Evolutionary conservation across 1,140 invertebrate genomes (phyloP).

Genomic region (Dreissena rostriformis): DNA sequence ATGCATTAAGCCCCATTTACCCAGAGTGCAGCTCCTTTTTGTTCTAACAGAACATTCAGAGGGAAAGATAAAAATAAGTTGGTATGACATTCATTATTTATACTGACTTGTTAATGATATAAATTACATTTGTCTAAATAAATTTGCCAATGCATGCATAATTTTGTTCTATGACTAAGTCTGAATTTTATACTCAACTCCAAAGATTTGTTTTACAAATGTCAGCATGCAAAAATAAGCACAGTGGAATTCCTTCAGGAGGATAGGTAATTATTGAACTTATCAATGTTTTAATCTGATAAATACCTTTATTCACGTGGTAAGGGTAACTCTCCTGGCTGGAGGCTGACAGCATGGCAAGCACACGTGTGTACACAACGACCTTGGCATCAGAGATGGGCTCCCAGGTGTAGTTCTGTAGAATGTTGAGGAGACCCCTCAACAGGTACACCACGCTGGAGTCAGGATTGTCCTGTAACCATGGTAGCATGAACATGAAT

Average conservation of each 20-base stretch:
- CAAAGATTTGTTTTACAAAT: not conserved
- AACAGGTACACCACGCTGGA: constrained; percentile 89
- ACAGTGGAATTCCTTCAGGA: not conserved
- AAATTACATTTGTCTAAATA: not conserved
- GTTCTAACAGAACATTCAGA: too few relatives aligned
- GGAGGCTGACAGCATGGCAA: constrained; percentile 89
- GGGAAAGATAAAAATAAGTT: too few relatives aligned
- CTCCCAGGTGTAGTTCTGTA: constrained; percentile 88
- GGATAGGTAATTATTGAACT: not conserved
- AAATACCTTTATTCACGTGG: constrained; percentile 89
- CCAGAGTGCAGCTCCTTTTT: too few relatives aligned
- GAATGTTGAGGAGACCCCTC: constrained; percentile 88
- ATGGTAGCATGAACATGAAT: too few relatives aligned
- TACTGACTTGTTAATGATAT: not conserved
- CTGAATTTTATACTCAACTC: not conserved
- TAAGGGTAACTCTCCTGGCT: constrained; percentile 91
- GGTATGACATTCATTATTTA: too few relatives aligned
- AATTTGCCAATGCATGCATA: not conserved
- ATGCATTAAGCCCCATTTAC: too few relatives aligned
- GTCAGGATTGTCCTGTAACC: constrained; percentile 90
- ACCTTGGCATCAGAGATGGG: constrained; percentile 83
- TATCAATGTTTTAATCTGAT: not conserved
- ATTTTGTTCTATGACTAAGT: not conserved
- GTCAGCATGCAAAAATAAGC: not conserved
- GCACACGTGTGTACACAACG: constrained; percentile 86